These are phyloP conservation scores for Dinocampus coccinellae DNA, from an alignment of 2,888 invertebrate species.

Conservation along the genomic window DNA sequence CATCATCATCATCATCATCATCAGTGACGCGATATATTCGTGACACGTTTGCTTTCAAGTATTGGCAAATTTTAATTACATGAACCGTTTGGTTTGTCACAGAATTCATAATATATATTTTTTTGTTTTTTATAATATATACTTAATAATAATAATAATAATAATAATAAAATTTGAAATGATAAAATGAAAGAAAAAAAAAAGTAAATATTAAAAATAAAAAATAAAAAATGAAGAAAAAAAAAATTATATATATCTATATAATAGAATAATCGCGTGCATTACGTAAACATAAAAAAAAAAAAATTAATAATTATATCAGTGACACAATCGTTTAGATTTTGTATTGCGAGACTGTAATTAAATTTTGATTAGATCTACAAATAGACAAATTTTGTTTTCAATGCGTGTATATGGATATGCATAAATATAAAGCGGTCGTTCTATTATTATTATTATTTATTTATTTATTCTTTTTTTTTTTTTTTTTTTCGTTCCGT, in stretches of 20 bases:
- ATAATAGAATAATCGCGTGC: not conserved
- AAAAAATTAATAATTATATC: not conserved
- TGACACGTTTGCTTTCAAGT: constrained; percentile 1
- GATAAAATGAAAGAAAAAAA: not conserved
- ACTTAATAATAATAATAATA: no score
- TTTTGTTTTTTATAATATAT: no score
- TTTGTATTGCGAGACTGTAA: not conserved
- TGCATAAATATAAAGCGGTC: no score
- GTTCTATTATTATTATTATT: no score
- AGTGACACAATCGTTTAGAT: not conserved
- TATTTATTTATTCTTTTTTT: no score
- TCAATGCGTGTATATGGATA: no score
- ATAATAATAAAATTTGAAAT: no score
- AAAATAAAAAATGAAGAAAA: no score
- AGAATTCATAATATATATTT: no score
- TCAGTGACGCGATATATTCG: not conserved
- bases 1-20: no score
- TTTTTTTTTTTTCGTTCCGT: no score
- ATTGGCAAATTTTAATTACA: not conserved
- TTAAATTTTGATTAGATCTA: not conserved
- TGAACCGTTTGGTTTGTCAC: not conserved
- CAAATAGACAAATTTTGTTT: not conserved
- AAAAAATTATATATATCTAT: not conserved
- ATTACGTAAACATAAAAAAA: not conserved
- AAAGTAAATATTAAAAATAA: not conserved